These are phyloP conservation scores for Sciurus carolinensis DNA, from an alignment of 2,797 vertebrate genomes.

Conservation along the genomic window DNA sequence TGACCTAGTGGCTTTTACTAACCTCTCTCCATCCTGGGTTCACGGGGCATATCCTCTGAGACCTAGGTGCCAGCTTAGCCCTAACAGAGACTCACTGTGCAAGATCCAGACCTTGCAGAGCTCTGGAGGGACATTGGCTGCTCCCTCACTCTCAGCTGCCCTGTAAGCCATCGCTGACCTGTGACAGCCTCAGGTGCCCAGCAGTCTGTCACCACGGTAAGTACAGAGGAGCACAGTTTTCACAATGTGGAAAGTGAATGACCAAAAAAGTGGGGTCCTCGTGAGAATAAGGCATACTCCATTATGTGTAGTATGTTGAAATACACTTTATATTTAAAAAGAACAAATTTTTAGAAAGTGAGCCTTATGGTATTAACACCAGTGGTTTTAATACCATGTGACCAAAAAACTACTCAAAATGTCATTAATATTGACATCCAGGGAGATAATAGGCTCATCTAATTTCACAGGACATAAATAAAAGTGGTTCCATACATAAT, in stretches of 20 bases:
- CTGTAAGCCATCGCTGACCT: no score
- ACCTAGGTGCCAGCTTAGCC: neutral
- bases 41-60: neutral
- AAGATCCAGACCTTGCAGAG: neutral
- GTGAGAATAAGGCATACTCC: no score
- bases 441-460: no score
- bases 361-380: neutral
- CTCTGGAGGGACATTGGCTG: no score
- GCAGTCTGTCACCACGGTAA: neutral
- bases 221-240: neutral
- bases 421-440: neutral
- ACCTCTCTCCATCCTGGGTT: neutral
- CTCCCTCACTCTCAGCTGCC: no score
- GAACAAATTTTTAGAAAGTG: neutral
- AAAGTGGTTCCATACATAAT: neutral
- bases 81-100: neutral
- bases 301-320: no score
- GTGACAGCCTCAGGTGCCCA: no score
- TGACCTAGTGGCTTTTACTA: neutral
- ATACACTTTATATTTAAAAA: no score
- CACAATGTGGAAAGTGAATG: neutral
- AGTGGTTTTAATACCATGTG: neutral
- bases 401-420: neutral
- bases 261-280: no score
- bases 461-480: neutral